These are phyloP conservation scores for Lithobius niger DNA, from an alignment of 1,140 invertebrate species.

Conservation along the genomic window DNA sequence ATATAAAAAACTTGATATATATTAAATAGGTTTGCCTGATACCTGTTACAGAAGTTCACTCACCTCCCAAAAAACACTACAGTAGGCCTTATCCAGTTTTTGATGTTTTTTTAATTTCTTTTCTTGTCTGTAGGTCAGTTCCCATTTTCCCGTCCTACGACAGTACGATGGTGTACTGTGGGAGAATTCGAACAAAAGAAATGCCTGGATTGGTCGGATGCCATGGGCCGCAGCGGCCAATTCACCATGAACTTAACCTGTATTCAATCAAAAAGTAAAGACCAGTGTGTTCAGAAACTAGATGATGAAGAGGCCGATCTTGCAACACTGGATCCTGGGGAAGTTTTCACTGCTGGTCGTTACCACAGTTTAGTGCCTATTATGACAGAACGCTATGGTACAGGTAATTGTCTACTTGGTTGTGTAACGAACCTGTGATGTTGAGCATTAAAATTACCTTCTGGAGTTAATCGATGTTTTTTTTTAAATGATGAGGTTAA, in stretches of 20 bases:
- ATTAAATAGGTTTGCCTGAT: no score
- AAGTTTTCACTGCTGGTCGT: constrained; percentile 79
- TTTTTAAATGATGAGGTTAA: no score
- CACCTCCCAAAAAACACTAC: no score
- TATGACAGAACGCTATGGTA: constrained; percentile 34
- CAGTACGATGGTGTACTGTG: constrained; percentile 62
- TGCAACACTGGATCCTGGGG: constrained; percentile 77
- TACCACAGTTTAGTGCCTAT: constrained; percentile 87
- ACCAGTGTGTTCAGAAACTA: constrained; percentile 35
- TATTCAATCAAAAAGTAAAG: constrained; percentile 20
- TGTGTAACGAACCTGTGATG: no score
- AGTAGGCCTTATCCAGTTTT: no score
- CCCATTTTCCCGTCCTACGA: constrained; percentile 10
- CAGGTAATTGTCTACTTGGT: no score
- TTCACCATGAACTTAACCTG: constrained; percentile 19
- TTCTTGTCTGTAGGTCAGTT: constrained; percentile 4
- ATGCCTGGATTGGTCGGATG: constrained; percentile 52
- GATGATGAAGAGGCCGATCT: constrained; percentile 59
- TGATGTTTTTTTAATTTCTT: no score
- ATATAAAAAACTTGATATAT: no score
- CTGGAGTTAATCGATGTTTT: no score
- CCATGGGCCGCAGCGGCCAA: constrained; percentile 36
- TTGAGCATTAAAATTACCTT: no score
- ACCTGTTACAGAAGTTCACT: no score
- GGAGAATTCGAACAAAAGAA: constrained; percentile 55